Percentiles rank a stretch among this genome's conserved stretches.
Evolutionary conservation across 2,797 vertebrate genomes (phyloP).

Genomic region (Amazonetta brasiliensis): DNA sequence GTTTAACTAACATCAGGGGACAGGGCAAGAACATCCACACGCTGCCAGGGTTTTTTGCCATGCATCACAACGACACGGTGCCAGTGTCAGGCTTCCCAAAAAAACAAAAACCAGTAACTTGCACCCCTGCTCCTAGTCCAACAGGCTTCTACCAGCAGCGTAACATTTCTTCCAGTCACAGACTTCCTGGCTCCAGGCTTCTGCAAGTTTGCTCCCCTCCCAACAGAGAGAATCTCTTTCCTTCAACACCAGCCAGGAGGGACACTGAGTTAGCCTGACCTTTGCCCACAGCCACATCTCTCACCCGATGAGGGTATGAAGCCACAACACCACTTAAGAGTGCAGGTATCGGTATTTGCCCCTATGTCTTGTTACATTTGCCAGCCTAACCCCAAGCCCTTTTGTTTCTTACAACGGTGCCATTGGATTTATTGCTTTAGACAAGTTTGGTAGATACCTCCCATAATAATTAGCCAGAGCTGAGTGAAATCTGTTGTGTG

Average conservation of each 20-base stretch:
- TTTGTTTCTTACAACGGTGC: not conserved
- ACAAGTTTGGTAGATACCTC: slow-evolving; percentile 27
- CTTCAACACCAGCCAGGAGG: not conserved
- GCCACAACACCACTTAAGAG: not conserved
- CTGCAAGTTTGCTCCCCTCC: not conserved
- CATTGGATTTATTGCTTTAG: slow-evolving; percentile 54
- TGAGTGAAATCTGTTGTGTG: not conserved
- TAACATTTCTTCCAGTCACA: not conserved
- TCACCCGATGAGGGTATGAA: not conserved
- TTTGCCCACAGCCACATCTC: not conserved
- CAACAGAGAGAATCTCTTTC: not conserved
- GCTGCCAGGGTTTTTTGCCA: not conserved
- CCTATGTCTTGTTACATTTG: not conserved
- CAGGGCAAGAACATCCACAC: not conserved
- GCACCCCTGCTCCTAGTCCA: not conserved
- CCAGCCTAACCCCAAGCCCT: slow-evolving; percentile 14
- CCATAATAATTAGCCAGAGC: slow-evolving; percentile 61
- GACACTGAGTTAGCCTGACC: not conserved
- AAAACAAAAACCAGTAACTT: not conserved
- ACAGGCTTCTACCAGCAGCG: not conserved
- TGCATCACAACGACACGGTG: not conserved
- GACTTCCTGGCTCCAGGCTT: slow-evolving; percentile 10
- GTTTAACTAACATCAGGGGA: not conserved
- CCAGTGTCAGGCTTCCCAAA: not conserved
- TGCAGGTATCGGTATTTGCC: not conserved